These are phyloP conservation scores for Heliconius hermathena DNA, from an alignment of 1,140 invertebrate species.

Conservation along the genomic window DNA sequence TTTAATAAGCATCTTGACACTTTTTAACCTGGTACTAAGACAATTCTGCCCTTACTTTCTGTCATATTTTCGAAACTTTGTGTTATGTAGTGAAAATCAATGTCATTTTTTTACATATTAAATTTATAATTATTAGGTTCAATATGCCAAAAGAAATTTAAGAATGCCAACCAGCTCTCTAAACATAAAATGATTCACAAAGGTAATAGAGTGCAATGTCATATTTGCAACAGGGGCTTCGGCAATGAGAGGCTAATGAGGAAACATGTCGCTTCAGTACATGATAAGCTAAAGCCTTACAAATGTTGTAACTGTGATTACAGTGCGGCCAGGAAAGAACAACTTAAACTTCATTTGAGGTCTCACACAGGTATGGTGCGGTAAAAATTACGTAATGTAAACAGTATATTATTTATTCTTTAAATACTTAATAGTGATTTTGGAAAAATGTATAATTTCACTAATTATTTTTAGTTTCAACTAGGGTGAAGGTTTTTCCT, in stretches of 20 bases:
- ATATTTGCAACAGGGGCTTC: slow-evolving; percentile 84
- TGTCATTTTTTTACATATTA: not conserved
- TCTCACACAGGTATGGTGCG: slow-evolving; percentile 85
- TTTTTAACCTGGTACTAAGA: too few species aligned
- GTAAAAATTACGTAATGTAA: too few species aligned
- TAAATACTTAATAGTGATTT: not conserved
- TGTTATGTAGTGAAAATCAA: too few species aligned
- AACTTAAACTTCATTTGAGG: slow-evolving; percentile 87
- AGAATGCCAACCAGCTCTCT: slow-evolving; percentile 88
- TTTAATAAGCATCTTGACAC: too few species aligned
- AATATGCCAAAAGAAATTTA: slow-evolving; percentile 88
- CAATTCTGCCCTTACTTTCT: too few species aligned
- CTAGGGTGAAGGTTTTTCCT: too few species aligned
- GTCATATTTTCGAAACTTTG: too few species aligned
- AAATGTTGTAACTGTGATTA: slow-evolving; percentile 89
- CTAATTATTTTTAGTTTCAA: too few species aligned
- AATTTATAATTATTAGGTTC: slow-evolving; percentile 48
- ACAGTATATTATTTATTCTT: not conserved
- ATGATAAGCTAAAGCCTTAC: slow-evolving; percentile 86
- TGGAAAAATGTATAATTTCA: too few species aligned
- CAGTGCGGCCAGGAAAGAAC: slow-evolving; percentile 83
- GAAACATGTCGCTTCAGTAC: slow-evolving; percentile 85
- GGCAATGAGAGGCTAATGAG: slow-evolving; percentile 83
- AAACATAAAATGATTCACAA: slow-evolving; percentile 85
- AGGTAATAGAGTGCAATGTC: slow-evolving; percentile 81